phyloP scores from a whole-genome alignment of 2,888 invertebrate species.

The Callyntrura sp. region DNA sequence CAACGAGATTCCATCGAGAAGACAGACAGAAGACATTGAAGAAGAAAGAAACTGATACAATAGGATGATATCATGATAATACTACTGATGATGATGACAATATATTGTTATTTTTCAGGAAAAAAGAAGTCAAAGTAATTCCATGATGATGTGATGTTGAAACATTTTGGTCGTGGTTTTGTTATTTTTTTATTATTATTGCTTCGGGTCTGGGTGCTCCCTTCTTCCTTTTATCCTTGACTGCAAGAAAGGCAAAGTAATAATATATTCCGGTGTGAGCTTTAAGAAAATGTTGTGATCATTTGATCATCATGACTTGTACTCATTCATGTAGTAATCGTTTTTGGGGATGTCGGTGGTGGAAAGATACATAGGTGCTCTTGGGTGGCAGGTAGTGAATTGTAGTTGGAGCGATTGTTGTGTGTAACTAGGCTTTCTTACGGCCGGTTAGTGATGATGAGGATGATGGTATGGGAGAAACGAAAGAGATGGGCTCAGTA shows the following conservation, averaged over 20 bases:
- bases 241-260: slow-evolving; percentile 11
- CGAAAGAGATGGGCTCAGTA: slow-evolving; percentile 66
- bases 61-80: slow-evolving; percentile 42
- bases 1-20: slow-evolving; percentile 8
- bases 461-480: too few relatives aligned
- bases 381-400: slow-evolving; percentile 58
- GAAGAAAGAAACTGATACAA: slow-evolving; percentile 30
- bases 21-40: not conserved
- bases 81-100: slow-evolving; percentile 66
- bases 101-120: slow-evolving; percentile 56
- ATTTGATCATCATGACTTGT: not conserved
- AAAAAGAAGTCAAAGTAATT: slow-evolving; percentile 56
- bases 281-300: not conserved
- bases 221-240: slow-evolving; percentile 24
- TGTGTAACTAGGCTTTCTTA: not conserved
- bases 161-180: slow-evolving; percentile 35
- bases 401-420: not conserved
- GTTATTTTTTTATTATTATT: slow-evolving; percentile 68
- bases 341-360: slow-evolving; percentile 56
- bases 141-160: slow-evolving; percentile 37
- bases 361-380: slow-evolving; percentile 62
- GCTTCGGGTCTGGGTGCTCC: slow-evolving; percentile 66
- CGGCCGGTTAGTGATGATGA: not conserved
- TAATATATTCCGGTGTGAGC: not conserved
- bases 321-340: slow-evolving; percentile 55